Conservation (phyloP, 2,113 vertebrate genomes). For the pig (Sus scrofa) region T2T-Sscrofa CM000819.6:4856001-4856500, state of each 20-base stretch:
- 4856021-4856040: too few species aligned
- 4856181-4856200: neutral
- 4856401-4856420: neutral
- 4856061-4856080: fast-evolving
- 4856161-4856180: too few species aligned
- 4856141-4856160: too few species aligned
- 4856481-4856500: too few species aligned
- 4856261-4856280: neutral
- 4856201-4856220: neutral
- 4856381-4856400: neutral
- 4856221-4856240: neutral
- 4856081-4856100: neutral
- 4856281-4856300: neutral
- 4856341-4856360: neutral
- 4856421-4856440: neutral
- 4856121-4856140: neutral
- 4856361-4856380: neutral
- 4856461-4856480: too few species aligned
- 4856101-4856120: neutral
- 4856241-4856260: neutral
- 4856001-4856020: too few species aligned
- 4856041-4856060: neutral
- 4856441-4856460: too few species aligned
- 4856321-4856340: neutral
- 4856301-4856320: neutral